Evolutionary conservation across 2,888 invertebrate genomes (phyloP), one percentile per base, ranked within the genome.

Genomic region (Dasysyrphus tricinctus): DNA sequence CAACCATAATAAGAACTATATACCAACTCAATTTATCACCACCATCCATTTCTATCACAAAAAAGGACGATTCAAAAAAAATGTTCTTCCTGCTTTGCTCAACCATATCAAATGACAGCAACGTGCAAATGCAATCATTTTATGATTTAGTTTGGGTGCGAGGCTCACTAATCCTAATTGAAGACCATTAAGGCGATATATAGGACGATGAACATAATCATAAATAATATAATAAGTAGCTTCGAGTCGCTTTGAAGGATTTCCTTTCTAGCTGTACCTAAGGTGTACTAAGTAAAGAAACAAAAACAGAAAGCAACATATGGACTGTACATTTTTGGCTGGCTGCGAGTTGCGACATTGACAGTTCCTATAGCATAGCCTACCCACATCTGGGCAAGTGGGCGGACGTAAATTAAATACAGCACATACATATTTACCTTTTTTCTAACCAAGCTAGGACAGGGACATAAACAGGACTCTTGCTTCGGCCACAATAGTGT

Each of bases 161-260:
- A 74, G 56, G 44, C 51, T 74, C 47, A 79, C 86, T 91, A 92
- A 91, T 92, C 91, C 91, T 91, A 92, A 91, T 91, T 91, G 91
- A 89, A 89, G 89, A 92, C 91, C 92, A 92, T 91, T 91, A 92
- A 90, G 90, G 91, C 90, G 90, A 90, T 91, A 91, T 91, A 91
- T 91, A 91, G 91, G 90, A 88, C 89, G 91, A 88, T 88, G 89
- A 89, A 90, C 91, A 92, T 91, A 91, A 91, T 90, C 90, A 91
- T 92, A 91, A 92, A 91, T 91, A 92, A 92, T 91, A 91, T 89
- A 91, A 90, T 88, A 61, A 61, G 61, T 61, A 90, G 79, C 88
- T 78, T 39, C 56, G 73, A 72, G 54, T 69, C 65, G 73, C 61
- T 69, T 74, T 86, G 81, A 86, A 81, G 72, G 81, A 86, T 86